Evolutionary conservation across 1,140 invertebrate species (phyloP).

Genomic region (Argopecten irradians): DNA sequence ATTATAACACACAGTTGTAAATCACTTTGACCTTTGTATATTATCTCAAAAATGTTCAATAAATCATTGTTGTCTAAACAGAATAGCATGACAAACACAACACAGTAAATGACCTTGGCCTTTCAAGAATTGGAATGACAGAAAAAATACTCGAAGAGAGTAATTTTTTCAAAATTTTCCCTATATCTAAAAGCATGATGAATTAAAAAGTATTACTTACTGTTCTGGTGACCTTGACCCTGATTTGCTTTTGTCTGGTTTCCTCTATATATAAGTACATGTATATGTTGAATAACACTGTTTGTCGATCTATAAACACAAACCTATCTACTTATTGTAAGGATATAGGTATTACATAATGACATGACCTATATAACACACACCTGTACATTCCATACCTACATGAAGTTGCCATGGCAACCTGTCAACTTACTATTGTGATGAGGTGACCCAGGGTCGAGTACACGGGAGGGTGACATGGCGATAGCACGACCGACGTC

Average conservation of each 20-base stretch:
- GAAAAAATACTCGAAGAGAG: too few relatives aligned
- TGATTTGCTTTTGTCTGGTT: background rate
- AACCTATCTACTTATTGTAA: background rate
- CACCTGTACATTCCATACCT: too few relatives aligned
- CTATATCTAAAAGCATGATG: background rate
- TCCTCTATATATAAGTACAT: constrained; percentile 5
- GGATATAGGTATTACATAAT: background rate
- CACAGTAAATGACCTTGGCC: too few relatives aligned
- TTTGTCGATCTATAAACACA: background rate
- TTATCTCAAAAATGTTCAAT: too few relatives aligned
- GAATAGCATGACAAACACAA: too few relatives aligned
- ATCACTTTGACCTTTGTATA: too few relatives aligned
- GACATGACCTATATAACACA: background rate
- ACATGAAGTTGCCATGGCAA: background rate
- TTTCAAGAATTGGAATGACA: too few relatives aligned
- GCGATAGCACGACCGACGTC: constrained; percentile 19
- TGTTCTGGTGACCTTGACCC: background rate
- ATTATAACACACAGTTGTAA: too few relatives aligned
- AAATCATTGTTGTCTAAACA: too few relatives aligned
- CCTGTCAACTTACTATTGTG: constrained; percentile 50
- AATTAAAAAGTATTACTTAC: background rate
- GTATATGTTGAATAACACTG: background rate
- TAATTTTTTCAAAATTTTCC: too few relatives aligned
- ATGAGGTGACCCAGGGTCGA: constrained; percentile 55
- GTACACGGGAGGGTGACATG: constrained; percentile 42